Evolutionary conservation across 2,113 vertebrate genomes (phyloP), one percentile per base, ranked within the genome.

Genomic region (Cricetomys ansorgei): DNA sequence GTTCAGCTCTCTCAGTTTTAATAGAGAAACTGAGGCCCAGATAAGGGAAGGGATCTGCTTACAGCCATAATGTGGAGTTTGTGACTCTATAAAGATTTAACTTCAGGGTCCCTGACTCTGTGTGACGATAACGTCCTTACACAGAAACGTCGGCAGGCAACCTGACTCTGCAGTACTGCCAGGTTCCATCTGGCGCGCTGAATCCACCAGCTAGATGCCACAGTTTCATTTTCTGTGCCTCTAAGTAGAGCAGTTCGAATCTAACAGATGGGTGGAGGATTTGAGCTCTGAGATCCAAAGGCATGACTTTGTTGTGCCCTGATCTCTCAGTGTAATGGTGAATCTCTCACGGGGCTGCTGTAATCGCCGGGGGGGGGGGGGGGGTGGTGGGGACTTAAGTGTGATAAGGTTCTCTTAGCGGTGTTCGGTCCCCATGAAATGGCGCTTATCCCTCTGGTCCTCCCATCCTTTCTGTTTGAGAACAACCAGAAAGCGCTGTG

Each of bases 21-120:
- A 73, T 57, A 75, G 69, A 92, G 91, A 96, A 87, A 97, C 67
- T 80, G 96, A 96, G 90, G 19, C 3, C 16, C 62, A 23, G 77
- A 31, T 27, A 73, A 7, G 67, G 53, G n/a, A 81, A 69, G 23
- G 48, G 59, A 27, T 64, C 29, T 85, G 62, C 48, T 17, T 19
- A 9, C 69, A 25, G 27, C 19, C 25, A 25, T 15, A 0, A 0
- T 3, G 16, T 48, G 67, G 40, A 57, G 59, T 27, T 64, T 29
- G 29, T 34, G 62, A 55, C 50, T 48, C 11, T 1, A 11, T 0
- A 13, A 48, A 65, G 72, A 25, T 31, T 87, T 45, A 59, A 29
- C 53, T 64, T 57, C 31, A 48, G 43, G 21, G 25, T 64, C 89
- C 92, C 17, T 40, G 31, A 65, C 21, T 17, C 10, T n/a, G 59